Evolutionary conservation across 1,140 invertebrate genomes (phyloP), one percentile per base, ranked within the genome.

Genomic region (Pygmarrhopalites habei): DNA sequence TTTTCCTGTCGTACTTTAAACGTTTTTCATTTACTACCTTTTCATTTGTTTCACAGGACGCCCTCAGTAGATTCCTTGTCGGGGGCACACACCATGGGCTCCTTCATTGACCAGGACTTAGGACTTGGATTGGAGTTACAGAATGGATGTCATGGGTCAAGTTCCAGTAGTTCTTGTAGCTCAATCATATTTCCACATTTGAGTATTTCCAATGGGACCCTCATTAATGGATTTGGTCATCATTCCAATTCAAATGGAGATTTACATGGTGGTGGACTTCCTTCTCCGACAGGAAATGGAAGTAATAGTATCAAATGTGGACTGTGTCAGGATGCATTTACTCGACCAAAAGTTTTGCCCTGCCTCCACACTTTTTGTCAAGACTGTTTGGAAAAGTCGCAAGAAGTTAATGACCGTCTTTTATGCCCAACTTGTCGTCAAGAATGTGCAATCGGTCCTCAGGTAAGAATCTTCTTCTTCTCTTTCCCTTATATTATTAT

Each of bases 41-140:
- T n/a, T n/a, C n/a, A n/a, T n/a, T n/a, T n/a, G n/a, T n/a, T n/a
- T n/a, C n/a, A n/a, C n/a, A n/a, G n/a, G 75, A 91, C 90, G 80
- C 88, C 89, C 76, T 92, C 89, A 78, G 80, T 91, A 80, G 89
- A 92, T 83, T 91, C 89, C 79, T 80, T 88, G 78, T 83, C 83
- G 74, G 87, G 89, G 83, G 87, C 87, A 77, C 89, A 88, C 81
- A 90, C 89, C 74, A 85, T 90, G 78, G 87, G 87, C 81, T 90
- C 88, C 72, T 83, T 84, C 67, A 80, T 85, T 71, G 86, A 88
- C 60, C 67, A 62, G 12, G 69, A 70, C 26, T 58, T 67, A 21
- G 65, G 62, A 25, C 58, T 70, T 23, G 65, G 65, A 25, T 53
- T 70, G 25, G 68, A 70, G 32, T 49, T 70, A 17, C 46, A 56